Evolutionary conservation across 2,888 invertebrate species (phyloP), one percentile per base, ranked within the genome.

Genomic region (Spilarctia lutea): DNA sequence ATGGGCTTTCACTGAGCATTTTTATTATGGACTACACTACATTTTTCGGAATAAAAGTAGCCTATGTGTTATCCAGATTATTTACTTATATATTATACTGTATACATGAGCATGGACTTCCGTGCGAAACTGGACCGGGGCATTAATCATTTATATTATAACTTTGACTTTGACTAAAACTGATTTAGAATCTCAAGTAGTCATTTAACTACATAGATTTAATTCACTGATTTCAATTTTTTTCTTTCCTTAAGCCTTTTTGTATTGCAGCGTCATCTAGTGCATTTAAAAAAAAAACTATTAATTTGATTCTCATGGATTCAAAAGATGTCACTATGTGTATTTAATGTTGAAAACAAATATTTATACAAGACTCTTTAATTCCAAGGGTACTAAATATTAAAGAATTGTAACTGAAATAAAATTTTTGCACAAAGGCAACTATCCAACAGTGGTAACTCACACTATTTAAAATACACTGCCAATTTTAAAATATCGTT

Each of bases 301-400:
- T 42, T 42, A 2, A 13, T 20, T 20, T 30, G 24, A 30, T 63
- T 20, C 2, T 39, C 7, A 30, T 11, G 13, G 2, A 35, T 18
- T 52, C 13, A 39, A 8, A 27, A 72, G 72, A 72, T 65, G 72
- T 66, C 72, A 52, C 66, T 72, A 30, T 4, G n/a, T 33, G 65
- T 72, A 48, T 66, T 52, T 52, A 24, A n/a, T n/a, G 20, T 13
- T 11, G 24, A 24, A 52, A 18, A 45, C 1, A 18, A 24, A 48
- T 68, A 13, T 48, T 11, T 20, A 4, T 11, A 33, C 48, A 48
- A 18, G 13, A 1, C 4, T 45, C 20, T 42, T 68, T 16, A 1
- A 6, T 16, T 27, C 3, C 3, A 30, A 30, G 10, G 2, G 24
- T 35, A 27, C 20, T 42, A 60, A 42, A 70, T 20, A 13, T 35